Percentiles rank a stretch among this genome's conserved stretches.
These are phyloP conservation scores for Bombus picipes DNA, from an alignment of 1,140 invertebrate genomes.

Conservation along the genomic window DNA sequence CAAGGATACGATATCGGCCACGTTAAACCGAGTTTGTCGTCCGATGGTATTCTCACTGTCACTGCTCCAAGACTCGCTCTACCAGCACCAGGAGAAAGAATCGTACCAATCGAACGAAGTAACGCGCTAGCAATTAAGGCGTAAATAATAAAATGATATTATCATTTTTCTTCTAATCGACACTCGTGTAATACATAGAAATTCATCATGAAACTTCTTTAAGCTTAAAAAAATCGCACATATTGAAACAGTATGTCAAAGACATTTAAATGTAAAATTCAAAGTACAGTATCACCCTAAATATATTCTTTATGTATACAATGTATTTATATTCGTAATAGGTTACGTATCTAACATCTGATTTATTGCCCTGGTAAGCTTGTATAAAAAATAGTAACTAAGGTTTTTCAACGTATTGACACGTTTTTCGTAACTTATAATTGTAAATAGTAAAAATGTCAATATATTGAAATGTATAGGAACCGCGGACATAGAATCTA, in stretches of 20 bases:
- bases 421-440: neutral
- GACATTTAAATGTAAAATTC: too few species aligned
- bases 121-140: constrained; percentile 49
- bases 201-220: neutral
- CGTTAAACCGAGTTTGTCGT: constrained; percentile 81
- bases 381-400: too few species aligned
- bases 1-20: constrained; percentile 84
- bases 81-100: constrained; percentile 54
- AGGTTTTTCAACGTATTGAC: too few species aligned
- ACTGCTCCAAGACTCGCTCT: constrained; percentile 73
- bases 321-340: too few species aligned
- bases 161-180: neutral
- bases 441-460: neutral
- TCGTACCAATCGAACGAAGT: constrained; percentile 41
- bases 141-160: neutral
- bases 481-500: too few species aligned
- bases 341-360: too few species aligned
- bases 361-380: too few species aligned
- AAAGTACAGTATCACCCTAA: too few species aligned
- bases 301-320: neutral
- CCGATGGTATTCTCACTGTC: constrained; percentile 83
- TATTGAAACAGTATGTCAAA: too few species aligned
- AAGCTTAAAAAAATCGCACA: neutral
- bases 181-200: neutral
- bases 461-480: too few species aligned